phyloP scores from a whole-genome alignment of 1,140 invertebrate genomes.

The Papilio polyxenes region DNA sequence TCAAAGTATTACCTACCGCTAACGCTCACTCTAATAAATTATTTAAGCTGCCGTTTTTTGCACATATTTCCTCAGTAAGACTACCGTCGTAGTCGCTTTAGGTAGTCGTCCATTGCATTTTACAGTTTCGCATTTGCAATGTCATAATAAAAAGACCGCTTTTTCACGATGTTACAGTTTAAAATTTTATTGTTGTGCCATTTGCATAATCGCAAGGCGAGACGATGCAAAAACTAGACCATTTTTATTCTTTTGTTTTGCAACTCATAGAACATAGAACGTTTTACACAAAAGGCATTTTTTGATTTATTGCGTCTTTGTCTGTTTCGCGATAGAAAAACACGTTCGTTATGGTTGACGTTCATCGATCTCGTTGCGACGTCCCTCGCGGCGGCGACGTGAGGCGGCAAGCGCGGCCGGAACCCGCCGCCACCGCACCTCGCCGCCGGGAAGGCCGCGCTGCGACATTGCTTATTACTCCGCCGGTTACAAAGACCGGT shows the following conservation, averaged over 20 bases:
- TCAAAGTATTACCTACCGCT: constrained; percentile 38
- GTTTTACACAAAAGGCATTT: constrained; percentile 73
- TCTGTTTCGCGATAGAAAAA: constrained; percentile 59
- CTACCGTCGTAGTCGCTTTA: constrained; percentile 63
- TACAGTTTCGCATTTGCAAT: constrained; percentile 64
- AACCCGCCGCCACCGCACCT: constrained; percentile 55
- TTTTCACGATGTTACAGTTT: constrained; percentile 73
- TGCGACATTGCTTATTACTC: constrained; percentile 74
- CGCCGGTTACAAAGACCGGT: constrained; percentile 67
- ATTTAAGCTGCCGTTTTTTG: constrained; percentile 55
- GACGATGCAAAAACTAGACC: constrained; percentile 67
- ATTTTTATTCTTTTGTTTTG: constrained; percentile 73
- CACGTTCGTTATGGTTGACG: constrained; percentile 58
- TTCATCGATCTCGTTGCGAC: constrained; percentile 60
- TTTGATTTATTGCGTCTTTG: constrained; percentile 73
- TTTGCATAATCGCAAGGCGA: constrained; percentile 78
- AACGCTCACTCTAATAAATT: constrained; percentile 48
- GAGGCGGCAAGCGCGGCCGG: constrained; percentile 58
- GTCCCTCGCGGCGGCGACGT: constrained; percentile 47
- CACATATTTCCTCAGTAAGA: constrained; percentile 62
- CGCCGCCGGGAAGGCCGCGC: constrained; percentile 64
- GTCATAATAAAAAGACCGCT: constrained; percentile 70
- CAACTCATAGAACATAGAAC: constrained; percentile 65
- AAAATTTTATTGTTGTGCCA: constrained; percentile 70
- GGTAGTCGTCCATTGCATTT: constrained; percentile 68